These are phyloP conservation scores for Orbicella faveolata DNA, from an alignment of 64 coral and sea anemone species.

Conservation along the genomic window DNA sequence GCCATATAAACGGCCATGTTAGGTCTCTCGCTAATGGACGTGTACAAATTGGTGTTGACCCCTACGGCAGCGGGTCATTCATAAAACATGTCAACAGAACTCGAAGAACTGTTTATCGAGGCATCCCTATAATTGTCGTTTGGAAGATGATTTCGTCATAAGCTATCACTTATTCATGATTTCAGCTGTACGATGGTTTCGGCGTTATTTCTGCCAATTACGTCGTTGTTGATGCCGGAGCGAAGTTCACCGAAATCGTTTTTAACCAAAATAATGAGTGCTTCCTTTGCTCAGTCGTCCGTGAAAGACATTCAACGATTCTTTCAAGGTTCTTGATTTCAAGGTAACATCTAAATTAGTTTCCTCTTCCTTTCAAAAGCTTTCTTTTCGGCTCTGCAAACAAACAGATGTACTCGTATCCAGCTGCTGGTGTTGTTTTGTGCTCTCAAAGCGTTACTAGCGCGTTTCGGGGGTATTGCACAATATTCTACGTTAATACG, in stretches of 20 bases:
- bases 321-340: not conserved
- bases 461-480: too few species aligned
- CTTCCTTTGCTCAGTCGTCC: not conserved
- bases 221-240: slow-evolving; percentile 19
- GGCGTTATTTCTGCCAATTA: slow-evolving; percentile 29
- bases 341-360: slow-evolving; percentile 1
- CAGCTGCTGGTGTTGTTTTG: not conserved
- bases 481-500: too few species aligned
- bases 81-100: not conserved
- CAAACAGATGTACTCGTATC: not conserved
- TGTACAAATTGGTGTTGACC: not conserved
- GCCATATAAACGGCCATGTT: not conserved
- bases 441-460: too few species aligned
- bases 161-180: slow-evolving; percentile 44
- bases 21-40: not conserved
- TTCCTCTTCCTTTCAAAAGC: not conserved
- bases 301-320: not conserved
- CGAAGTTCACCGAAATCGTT: slow-evolving; percentile 15
- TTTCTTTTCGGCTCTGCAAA: not conserved
- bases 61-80: not conserved
- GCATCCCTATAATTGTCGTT: not conserved
- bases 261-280: not conserved
- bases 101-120: not conserved
- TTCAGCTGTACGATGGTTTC: slow-evolving; percentile 3
- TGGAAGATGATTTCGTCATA: slow-evolving; percentile 36